Evolutionary conservation across 2,888 invertebrate species (phyloP).

Genomic region (Crioceris asparagi): DNA sequence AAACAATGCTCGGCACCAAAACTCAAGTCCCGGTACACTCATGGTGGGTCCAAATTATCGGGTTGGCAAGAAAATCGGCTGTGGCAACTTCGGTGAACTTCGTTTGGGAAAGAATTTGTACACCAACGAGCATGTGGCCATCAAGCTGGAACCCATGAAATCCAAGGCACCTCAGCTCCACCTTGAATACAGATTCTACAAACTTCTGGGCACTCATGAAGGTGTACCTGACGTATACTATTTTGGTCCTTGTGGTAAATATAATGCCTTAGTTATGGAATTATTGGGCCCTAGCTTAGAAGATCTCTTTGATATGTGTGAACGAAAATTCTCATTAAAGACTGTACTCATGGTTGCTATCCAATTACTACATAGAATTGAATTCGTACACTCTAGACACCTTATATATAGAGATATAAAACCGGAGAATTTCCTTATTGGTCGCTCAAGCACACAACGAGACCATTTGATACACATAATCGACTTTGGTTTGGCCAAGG

Average conservation of each 20-base stretch:
- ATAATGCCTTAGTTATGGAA: conserved; percentile 99
- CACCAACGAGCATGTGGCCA: conserved; percentile 99
- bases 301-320: conserved; percentile 98
- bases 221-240: conserved; percentile 99
- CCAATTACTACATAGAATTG: conserved; percentile 86
- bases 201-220: conserved; percentile 95
- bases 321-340: conserved; percentile 80
- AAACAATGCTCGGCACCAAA: conserved; percentile 73
- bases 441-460: conserved; percentile 92
- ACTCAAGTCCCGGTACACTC: conserved; percentile 77
- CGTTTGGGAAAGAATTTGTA: conserved; percentile 98
- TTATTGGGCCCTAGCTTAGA: conserved; percentile 96
- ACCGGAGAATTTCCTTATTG: conserved; percentile 99
- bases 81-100: conserved; percentile 99
- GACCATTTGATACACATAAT: conserved; percentile 99
- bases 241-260: conserved; percentile 99
- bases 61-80: conserved; percentile 99
- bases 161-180: conserved; percentile 99
- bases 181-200: conserved; percentile 99
- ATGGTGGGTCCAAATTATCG: conserved; percentile 99
- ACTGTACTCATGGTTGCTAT: conserved; percentile 64
- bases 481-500: conserved; percentile 99
- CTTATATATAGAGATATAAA: conserved; percentile 99
- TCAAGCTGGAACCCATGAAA: conserved; percentile 99
- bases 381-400: conserved; percentile 98